phyloP scores from a whole-genome alignment of 2,113 vertebrate genomes.

The Lamprologus ornatipinnis region DNA sequence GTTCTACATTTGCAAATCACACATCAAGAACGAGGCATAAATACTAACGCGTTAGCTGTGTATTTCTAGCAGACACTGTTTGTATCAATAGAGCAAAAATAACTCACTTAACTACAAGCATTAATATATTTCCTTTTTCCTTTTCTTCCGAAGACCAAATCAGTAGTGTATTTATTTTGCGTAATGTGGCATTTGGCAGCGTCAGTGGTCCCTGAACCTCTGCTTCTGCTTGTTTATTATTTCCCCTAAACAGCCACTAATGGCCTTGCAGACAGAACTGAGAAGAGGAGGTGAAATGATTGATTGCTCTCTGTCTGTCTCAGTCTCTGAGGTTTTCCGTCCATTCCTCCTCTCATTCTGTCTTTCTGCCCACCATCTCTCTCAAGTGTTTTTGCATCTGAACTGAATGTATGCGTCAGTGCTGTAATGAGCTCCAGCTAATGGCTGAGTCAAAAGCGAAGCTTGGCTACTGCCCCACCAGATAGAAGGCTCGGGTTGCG shows the following conservation, averaged over 20 bases:
- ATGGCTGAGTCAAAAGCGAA: conserved; percentile 11
- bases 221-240: conserved; percentile 27
- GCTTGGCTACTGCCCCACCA: not conserved
- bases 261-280: not conserved
- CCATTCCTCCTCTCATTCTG: not conserved
- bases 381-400: not conserved
- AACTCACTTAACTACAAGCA: not conserved
- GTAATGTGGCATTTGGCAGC: conserved; percentile 16
- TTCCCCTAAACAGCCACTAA: conserved; percentile 29
- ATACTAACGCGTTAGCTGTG: not conserved
- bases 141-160: conserved; percentile 20
- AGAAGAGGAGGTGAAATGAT: conserved; percentile 9
- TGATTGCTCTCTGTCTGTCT: conserved; percentile 22
- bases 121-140: not conserved
- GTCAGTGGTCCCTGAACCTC: not conserved
- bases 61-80: not conserved
- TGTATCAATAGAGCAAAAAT: not conserved
- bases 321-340: not conserved
- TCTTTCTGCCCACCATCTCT: not conserved
- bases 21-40: not conserved
- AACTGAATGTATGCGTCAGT: not conserved
- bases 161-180: conserved; percentile 39
- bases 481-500: conserved; percentile 50
- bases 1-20: not conserved
- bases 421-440: not conserved